phyloP scores from a whole-genome alignment of 2,888 invertebrate genomes.

The Helobdella robusta region DNA sequence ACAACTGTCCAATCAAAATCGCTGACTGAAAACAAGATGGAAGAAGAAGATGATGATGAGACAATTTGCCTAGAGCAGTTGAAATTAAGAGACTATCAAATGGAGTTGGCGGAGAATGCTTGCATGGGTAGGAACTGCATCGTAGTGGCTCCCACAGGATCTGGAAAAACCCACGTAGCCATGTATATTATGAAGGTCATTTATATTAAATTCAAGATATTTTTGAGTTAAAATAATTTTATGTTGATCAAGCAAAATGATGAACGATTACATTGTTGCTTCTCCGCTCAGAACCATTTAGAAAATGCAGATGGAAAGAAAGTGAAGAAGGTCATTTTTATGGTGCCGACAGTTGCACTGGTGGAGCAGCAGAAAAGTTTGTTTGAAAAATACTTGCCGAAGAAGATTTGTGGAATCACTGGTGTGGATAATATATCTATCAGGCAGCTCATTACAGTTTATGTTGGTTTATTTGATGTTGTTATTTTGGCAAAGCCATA shows the following conservation, averaged over 20 bases:
- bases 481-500: too few species aligned
- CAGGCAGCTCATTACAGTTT: too few species aligned
- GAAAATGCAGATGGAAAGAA: neutral
- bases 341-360: conserved; percentile 44
- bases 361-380: conserved; percentile 45
- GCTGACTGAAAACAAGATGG: too few species aligned
- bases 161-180: conserved; percentile 49
- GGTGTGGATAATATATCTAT: too few species aligned
- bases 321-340: conserved; percentile 41
- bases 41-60: too few species aligned
- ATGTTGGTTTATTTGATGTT: too few species aligned
- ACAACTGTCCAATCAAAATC: too few species aligned
- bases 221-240: neutral
- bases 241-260: too few species aligned
- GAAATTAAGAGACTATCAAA: conserved; percentile 38
- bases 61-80: too few species aligned
- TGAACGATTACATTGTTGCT: neutral
- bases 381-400: conserved; percentile 40
- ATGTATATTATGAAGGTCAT: conserved; percentile 40
- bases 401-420: too few species aligned
- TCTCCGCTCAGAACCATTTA: conserved; percentile 21
- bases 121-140: conserved; percentile 43
- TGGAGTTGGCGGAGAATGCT: conserved; percentile 39
- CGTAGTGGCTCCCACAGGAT: conserved; percentile 48
- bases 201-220: neutral